Base-by-base conservation (phyloP, 2,888 invertebrate genomes). In the Blastobasis adustella region DNA sequence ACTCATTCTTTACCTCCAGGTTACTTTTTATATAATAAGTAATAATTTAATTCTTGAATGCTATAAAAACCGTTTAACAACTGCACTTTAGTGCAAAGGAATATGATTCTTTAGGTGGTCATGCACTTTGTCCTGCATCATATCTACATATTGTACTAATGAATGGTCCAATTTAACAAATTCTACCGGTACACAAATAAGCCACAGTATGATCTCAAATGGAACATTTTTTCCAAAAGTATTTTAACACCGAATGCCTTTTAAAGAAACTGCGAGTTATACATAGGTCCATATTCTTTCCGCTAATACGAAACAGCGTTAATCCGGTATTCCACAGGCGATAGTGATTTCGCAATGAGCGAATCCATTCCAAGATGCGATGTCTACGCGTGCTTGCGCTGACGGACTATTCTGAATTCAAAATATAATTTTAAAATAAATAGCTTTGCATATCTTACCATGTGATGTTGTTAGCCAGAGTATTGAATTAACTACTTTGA, bases 261-360 rank as follows among this genome's bases (percentile, higher is more conserved):
- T 37, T 4, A 37, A 6, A 6, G 36, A 36, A 45, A 23, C 36
- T 45, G 10, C 10, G 7, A 45, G 7, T 46, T 40, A 60, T 58
- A 57, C 49, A 50, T 52, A 47, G 47, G 56, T 57, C 57, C 55
- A 62, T 62, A 67, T 62, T 63, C 63, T 60, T 23, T 23, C 23
- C 23, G 3, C 23, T 23, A 23, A 23, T 23, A 23, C 23, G 23
- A 23, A 23, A 23, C 23, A 23, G 23, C 46, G 54, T 53, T 59
- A 67, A 68, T 66, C 84, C 74, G 67, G 85, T 85, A 86, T 86
- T 81, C 86, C 77, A 76, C 56, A 65, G 73, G 72, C 72, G 75
- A 66, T 70, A 69, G 83, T 85, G 86, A 86, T 86, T 86, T 83
- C 83, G 85, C 86, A 84, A 86, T 86, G 86, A 84, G 75, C 78